These are phyloP conservation scores for Gopherus flavomarginatus DNA, from an alignment of 2,113 vertebrate species.

Conservation along the genomic window DNA sequence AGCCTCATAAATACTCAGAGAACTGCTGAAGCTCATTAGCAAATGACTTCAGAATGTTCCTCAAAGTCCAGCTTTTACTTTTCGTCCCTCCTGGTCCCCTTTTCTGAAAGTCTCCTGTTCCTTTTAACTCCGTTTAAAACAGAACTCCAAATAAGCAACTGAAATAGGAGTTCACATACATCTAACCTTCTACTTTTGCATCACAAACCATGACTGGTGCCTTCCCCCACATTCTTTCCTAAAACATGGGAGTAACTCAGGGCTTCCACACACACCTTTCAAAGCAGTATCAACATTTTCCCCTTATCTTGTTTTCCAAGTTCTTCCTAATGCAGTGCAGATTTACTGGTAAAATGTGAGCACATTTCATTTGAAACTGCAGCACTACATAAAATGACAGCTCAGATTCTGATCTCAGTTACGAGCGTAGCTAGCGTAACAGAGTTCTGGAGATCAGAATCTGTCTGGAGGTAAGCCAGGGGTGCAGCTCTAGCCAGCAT, in stretches of 20 bases:
- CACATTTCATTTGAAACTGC: not conserved
- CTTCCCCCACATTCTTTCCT: not conserved
- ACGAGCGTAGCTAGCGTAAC: not conserved
- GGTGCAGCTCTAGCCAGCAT: not conserved
- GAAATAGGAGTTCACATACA: not conserved
- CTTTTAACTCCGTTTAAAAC: not conserved
- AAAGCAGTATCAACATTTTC: not conserved
- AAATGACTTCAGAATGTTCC: not conserved
- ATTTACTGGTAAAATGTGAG: not conserved
- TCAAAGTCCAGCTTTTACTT: not conserved
- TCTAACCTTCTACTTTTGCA: not conserved
- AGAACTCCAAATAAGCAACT: not conserved
- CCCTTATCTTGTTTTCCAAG: not conserved
- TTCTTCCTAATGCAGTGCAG: not conserved
- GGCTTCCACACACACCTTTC: not conserved
- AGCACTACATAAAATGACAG: not conserved
- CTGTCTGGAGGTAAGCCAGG: not conserved
- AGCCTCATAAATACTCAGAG: not conserved
- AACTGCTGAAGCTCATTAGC: not conserved
- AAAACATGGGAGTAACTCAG: not conserved
- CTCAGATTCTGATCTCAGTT: not conserved
- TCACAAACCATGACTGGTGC: not conserved
- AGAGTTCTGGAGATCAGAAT: not conserved
- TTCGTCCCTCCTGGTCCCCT: not conserved
- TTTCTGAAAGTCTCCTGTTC: not conserved